These are phyloP conservation scores for Miniopterus natalensis DNA, from an alignment of 2,113 vertebrate genomes.

Conservation along the genomic window DNA sequence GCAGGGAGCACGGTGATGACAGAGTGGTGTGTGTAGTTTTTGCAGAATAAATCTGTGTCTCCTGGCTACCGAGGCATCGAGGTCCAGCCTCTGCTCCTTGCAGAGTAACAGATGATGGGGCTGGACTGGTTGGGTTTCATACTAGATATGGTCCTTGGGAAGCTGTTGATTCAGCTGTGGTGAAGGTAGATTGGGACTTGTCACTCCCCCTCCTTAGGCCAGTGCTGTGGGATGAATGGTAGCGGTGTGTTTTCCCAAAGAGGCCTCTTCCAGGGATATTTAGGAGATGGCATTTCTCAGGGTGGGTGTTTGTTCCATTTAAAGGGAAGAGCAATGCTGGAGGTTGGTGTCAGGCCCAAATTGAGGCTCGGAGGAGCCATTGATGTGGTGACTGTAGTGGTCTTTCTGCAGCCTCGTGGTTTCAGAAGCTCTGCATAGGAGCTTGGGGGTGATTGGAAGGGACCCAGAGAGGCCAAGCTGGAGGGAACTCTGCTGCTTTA, in stretches of 20 bases:
- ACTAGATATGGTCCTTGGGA: background rate
- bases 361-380: background rate
- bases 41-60: background rate
- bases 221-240: background rate
- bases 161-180: background rate
- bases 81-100: background rate
- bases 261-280: background rate
- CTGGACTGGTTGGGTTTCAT: background rate
- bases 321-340: background rate
- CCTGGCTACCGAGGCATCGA: background rate
- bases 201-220: background rate
- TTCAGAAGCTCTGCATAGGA: background rate
- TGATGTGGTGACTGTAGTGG: background rate
- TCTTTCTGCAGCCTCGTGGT: constrained; percentile 4
- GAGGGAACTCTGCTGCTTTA: background rate
- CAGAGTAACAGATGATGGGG: background rate
- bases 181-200: background rate
- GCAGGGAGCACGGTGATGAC: background rate
- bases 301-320: constrained; percentile 14
- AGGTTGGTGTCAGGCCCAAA: background rate
- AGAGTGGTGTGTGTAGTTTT: background rate
- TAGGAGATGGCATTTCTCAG: background rate
- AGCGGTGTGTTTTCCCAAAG: background rate
- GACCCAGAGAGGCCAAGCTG: background rate
- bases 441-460: background rate